Evolutionary conservation across 2,888 invertebrate species (phyloP).

Genomic region (Folsomia candida): DNA sequence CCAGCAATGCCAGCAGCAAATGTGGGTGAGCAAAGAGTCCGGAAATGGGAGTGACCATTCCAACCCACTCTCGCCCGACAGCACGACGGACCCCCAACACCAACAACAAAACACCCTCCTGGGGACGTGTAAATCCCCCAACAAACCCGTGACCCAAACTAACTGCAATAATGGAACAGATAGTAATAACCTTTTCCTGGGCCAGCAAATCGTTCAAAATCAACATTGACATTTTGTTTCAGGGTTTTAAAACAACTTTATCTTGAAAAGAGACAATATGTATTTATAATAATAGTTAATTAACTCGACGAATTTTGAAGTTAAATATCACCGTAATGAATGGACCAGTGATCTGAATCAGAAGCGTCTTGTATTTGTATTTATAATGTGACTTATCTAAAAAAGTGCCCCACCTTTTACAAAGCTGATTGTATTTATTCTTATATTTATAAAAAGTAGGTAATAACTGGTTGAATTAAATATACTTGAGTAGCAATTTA

Average conservation of each 20-base stretch:
- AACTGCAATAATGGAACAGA: not conserved
- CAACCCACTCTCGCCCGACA: slow-evolving; percentile 46
- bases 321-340: too few species aligned
- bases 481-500: too few species aligned
- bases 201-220: not conserved
- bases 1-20: slow-evolving; percentile 66
- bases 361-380: not conserved
- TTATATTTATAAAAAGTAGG: not conserved
- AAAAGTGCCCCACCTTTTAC: not conserved
- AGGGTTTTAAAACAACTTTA: not conserved
- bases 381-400: not conserved
- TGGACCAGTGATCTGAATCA: not conserved
- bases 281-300: too few species aligned
- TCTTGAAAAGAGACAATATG: not conserved
- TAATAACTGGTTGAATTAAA: not conserved
- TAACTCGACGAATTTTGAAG: too few species aligned
- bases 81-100: slow-evolving; percentile 34
- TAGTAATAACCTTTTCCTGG: not conserved
- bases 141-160: not conserved
- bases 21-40: slow-evolving; percentile 19
- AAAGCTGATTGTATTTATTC: not conserved
- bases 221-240: not conserved
- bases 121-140: slow-evolving; percentile 1
- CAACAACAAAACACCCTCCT: slow-evolving; percentile 8
- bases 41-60: slow-evolving; percentile 26